Conservation (phyloP, 2,888 invertebrate species). For the Hypomecis punctinalis region DNA sequence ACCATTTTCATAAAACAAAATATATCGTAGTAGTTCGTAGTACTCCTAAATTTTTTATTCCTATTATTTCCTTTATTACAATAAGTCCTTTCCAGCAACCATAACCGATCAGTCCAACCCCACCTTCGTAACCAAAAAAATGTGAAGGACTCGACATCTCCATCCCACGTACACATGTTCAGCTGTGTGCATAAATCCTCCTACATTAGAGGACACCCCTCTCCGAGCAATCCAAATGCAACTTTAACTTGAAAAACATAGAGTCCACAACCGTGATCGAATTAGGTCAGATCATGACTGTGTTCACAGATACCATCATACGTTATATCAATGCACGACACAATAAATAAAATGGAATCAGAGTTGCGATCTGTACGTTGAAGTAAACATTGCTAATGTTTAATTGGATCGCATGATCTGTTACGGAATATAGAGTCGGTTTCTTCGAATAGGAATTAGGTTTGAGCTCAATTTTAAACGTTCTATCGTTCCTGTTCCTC, state of each 20-base stretch:
- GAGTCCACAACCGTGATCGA: constrained; percentile 7
- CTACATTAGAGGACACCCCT: constrained; percentile 32
- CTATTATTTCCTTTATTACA: too few species aligned
- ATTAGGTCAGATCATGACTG: constrained; percentile 26
- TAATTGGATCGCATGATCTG: constrained; percentile 47
- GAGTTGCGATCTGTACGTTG: constrained; percentile 40
- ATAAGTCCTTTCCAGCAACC: too few species aligned
- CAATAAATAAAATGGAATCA: constrained; percentile 45
- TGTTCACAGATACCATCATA: constrained; percentile 42
- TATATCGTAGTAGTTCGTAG: too few species aligned
- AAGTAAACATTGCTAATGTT: constrained; percentile 46
- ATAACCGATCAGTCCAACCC: too few species aligned
- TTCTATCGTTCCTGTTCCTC: too few species aligned
- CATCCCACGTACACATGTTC: constrained; percentile 36
- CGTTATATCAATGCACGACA: constrained; percentile 46
- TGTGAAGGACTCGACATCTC: constrained; percentile 38
- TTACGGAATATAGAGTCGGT: constrained; percentile 42
- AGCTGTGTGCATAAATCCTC: constrained; percentile 31
- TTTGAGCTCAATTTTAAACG: too few species aligned
- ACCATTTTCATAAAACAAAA: too few species aligned
- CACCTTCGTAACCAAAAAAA: constrained; percentile 38
- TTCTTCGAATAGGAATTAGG: constrained; percentile 14
- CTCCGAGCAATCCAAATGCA: constrained; percentile 1
- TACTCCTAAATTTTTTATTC: too few species aligned
- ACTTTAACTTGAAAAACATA: not conserved